These are phyloP conservation scores for Leptinotarsa texana DNA, from an alignment of 1,140 invertebrate species.

Conservation along the genomic window DNA sequence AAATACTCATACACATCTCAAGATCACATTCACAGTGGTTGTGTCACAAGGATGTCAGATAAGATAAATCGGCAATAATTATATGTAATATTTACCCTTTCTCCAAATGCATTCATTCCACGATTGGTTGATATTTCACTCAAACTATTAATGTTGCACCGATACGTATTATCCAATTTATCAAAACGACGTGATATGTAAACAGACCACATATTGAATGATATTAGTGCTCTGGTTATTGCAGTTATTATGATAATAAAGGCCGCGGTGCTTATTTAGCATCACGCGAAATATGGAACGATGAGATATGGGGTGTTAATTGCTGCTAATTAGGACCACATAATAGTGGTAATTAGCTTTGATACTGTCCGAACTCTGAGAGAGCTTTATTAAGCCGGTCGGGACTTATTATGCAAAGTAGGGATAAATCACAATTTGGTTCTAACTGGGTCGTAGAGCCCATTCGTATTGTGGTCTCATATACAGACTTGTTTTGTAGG, in stretches of 20 bases:
- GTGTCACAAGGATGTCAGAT: too few species aligned
- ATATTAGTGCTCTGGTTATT: not conserved
- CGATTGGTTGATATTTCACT: not conserved
- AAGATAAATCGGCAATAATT: too few species aligned
- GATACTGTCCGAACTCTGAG: not conserved
- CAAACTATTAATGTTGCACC: not conserved
- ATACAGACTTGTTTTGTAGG: too few species aligned
- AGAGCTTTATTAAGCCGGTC: not conserved
- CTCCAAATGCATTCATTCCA: too few species aligned
- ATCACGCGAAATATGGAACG: not conserved
- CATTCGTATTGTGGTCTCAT: too few species aligned
- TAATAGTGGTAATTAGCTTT: slow-evolving; percentile 6
- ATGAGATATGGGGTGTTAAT: not conserved
- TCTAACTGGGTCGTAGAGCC: too few species aligned
- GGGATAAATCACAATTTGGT: not conserved
- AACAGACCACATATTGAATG: not conserved
- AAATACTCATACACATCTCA: too few species aligned
- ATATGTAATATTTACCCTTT: too few species aligned
- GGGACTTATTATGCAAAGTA: not conserved
- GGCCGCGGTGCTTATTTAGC: not conserved
- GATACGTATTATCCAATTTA: not conserved
- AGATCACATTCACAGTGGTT: too few species aligned
- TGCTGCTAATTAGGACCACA: not conserved
- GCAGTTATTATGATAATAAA: not conserved
- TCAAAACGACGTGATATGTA: not conserved